A percentile compares a stretch with the other conserved stretches of the same genome.
Conservation (phyloP, 1,140 invertebrate genomes). For the Glossosoma conforme region DNA sequence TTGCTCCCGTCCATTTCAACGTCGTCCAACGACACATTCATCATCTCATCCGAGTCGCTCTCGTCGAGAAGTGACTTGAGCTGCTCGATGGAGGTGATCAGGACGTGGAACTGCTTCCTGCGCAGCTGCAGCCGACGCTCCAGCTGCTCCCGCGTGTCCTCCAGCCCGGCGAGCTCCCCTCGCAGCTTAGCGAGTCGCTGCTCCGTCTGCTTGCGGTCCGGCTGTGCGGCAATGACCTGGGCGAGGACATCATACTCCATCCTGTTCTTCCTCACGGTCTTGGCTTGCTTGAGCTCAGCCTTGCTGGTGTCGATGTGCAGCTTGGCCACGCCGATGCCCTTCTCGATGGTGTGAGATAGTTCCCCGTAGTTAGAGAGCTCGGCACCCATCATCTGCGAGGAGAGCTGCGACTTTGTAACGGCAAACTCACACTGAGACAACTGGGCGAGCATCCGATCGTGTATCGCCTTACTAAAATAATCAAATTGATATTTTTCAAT, state of each 20-base stretch:
- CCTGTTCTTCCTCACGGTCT: conserved; percentile 79
- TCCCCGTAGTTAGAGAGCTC: conserved; percentile 82
- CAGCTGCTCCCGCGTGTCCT: conserved; percentile 64
- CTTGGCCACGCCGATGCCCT: conserved; percentile 70
- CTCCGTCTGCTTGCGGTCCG: conserved; percentile 80
- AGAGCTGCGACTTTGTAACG: conserved; percentile 75
- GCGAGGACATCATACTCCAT: conserved; percentile 91
- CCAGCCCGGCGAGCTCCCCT: conserved; percentile 62
- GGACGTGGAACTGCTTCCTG: conserved; percentile 82
- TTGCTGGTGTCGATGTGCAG: conserved; percentile 71
- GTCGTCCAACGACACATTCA: conserved; percentile 57
- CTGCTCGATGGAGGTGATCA: conserved; percentile 77
- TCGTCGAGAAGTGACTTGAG: conserved; percentile 69
- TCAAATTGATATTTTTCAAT: not conserved
- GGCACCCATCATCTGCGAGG: conserved; percentile 74
- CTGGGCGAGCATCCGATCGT: conserved; percentile 76
- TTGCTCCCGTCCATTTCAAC: conserved; percentile 38
- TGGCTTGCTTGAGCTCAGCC: conserved; percentile 70
- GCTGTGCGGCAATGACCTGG: conserved; percentile 84
- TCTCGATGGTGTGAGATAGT: conserved; percentile 70
- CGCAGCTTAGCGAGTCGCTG: conserved; percentile 67
- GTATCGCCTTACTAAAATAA: conserved; percentile 54
- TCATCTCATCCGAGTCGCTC: conserved; percentile 51
- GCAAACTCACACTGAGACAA: conserved; percentile 84
- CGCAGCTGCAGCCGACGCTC: conserved; percentile 74